Evolutionary conservation across 2,113 vertebrate genomes (phyloP), one percentile per base, ranked within the genome.

Genomic region (Seriola rivoliana): DNA sequence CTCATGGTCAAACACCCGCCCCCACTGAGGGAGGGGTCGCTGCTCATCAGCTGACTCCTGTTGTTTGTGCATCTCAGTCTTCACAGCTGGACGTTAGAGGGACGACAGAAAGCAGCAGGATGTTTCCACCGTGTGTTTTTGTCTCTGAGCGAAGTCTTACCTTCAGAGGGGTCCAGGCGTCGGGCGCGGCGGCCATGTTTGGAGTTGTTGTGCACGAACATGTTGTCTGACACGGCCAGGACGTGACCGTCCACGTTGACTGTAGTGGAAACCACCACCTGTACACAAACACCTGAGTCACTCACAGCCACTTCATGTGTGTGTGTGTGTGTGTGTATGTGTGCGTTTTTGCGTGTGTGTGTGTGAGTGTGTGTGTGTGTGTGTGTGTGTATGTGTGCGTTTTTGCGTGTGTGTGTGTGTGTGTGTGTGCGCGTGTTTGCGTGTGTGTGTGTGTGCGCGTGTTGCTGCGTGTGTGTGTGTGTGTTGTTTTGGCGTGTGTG

Each of bases 171-270:
- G 90, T 98, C 97, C 71, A 98, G 95, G 76, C 97, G 96, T 19
- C 97, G 95, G 0, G 97, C 97, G 5, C 97, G 95, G 85, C 97
- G 96, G 54, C 97, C 97, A 2, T 98, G 97, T 95, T 99, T 99
- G 92, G 97, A 98, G 95, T 99, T 99, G 95, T 99, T 99, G 94
- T 99, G 97, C 48, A 98, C 97, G 23, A 99, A 99, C 97, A 99
- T 98, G 94, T 98, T 98, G 92, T 99, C 97, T 0, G 97, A 99
- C 60, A 98, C 97, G 0, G 97, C 96, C 34, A 99, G 93, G 5
- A 99, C 97, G 0, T 99, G 97, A 0, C 97, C 97, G 0, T 99
- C 97, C 81, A 99, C 97, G 4, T 97, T 98, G 82, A 99, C 96
- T 0, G 97, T 99, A 1, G 97, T 98, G 64, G 96, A 98, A n/a